A percentile compares a stretch with the other conserved stretches of the same genome.
Conservation (phyloP, 2,888 invertebrate species). For the Cetonia aurata region DNA sequence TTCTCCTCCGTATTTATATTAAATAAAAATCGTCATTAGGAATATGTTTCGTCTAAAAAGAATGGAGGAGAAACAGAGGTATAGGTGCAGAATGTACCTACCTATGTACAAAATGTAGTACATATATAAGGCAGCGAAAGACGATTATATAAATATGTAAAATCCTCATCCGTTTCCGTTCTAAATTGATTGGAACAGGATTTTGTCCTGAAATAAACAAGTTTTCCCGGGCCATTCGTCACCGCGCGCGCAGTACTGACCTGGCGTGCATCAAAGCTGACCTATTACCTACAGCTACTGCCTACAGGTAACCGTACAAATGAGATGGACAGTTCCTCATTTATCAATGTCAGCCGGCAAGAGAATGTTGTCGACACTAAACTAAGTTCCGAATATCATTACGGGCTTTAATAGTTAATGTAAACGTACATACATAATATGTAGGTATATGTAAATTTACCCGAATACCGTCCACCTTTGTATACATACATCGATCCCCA, state of each 20-base stretch:
- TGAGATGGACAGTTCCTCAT: slow-evolving; percentile 33
- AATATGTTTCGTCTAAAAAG: too few species aligned
- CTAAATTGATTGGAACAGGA: slow-evolving; percentile 5
- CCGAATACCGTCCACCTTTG: slow-evolving; percentile 18
- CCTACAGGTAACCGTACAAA: slow-evolving; percentile 32
- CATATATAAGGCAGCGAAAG: too few species aligned
- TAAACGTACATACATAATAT: slow-evolving; percentile 30
- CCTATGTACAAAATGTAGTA: too few species aligned
- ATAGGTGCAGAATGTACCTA: too few species aligned
- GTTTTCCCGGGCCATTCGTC: slow-evolving; percentile 11
- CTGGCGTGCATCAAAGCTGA: slow-evolving; percentile 19
- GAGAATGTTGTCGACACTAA: slow-evolving; percentile 14
- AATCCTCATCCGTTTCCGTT: too few species aligned
- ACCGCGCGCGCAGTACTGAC: slow-evolving; percentile 13
- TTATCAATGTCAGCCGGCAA: slow-evolving; percentile 25
- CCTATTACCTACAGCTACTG: slow-evolving; percentile 29
- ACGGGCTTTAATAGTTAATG: slow-evolving; percentile 29
- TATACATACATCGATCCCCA: neutral
- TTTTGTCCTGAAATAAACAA: slow-evolving; percentile 25
- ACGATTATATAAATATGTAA: too few species aligned
- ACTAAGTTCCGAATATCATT: slow-evolving; percentile 31
- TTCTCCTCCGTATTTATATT: too few species aligned
- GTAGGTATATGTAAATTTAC: slow-evolving; percentile 24
- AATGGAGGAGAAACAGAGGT: too few species aligned
- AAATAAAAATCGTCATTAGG: too few species aligned